These are phyloP conservation scores for Clarias macrocephalus DNA, from an alignment of 2,113 vertebrate genomes.

Conservation along the genomic window DNA sequence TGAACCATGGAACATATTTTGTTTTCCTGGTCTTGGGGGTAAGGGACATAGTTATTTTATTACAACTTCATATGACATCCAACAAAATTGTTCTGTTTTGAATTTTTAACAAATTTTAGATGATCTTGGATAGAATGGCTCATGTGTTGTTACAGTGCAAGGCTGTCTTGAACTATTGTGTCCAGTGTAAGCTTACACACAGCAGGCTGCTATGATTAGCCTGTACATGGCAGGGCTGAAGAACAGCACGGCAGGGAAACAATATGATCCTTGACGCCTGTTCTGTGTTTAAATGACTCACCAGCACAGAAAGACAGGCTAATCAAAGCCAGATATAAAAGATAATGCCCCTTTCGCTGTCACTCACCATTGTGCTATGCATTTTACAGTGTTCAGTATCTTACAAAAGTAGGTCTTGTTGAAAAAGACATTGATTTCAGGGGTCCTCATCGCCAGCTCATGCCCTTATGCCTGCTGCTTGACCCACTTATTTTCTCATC, in stretches of 20 bases:
- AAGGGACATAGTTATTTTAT: neutral
- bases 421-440: constrained; percentile 75
- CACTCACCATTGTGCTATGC: constrained; percentile 58
- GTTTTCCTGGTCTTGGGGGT: neutral
- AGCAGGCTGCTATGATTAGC: constrained; percentile 38
- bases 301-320: constrained; percentile 57
- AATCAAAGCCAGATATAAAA: constrained; percentile 65
- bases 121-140: neutral
- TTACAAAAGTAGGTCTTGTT: constrained; percentile 63
- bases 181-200: constrained; percentile 34
- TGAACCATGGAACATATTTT: no score
- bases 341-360: constrained; percentile 62
- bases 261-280: constrained; percentile 49
- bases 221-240: constrained; percentile 24
- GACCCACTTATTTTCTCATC: constrained; percentile 84
- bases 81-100: neutral
- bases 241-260: constrained; percentile 44
- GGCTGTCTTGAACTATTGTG: constrained; percentile 13
- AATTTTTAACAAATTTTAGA: neutral
- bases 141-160: constrained; percentile 19
- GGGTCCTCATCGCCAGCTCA: constrained; percentile 63
- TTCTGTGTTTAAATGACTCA: constrained; percentile 59
- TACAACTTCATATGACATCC: neutral
- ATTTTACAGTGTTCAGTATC: constrained; percentile 70
- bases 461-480: constrained; percentile 70